A percentile compares a stretch with the other conserved stretches of the same genome.
Evolutionary conservation across 2,797 vertebrate species (phyloP).

Genomic region (Hemibagrus guttatus): DNA sequence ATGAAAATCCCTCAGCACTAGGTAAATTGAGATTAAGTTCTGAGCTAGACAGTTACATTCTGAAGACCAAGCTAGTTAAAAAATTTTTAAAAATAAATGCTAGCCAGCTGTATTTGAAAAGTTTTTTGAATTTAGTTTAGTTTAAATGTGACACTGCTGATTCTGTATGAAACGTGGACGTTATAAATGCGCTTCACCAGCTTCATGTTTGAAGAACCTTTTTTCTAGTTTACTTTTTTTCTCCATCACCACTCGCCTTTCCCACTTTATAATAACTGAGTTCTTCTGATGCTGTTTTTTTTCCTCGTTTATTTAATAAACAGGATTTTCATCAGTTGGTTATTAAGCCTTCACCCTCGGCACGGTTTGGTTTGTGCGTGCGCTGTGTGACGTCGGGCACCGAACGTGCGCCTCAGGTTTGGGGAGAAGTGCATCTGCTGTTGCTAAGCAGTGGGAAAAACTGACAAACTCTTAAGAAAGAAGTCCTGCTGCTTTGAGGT

Average conservation of each 20-base stretch:
- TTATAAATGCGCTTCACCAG: neutral
- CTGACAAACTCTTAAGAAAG: conserved; percentile 1
- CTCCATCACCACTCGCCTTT: neutral
- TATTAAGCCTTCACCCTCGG: neutral
- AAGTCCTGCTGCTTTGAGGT: conserved; percentile 22
- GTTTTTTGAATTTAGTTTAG: neutral
- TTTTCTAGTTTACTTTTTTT: neutral
- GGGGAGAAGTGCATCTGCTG: conserved; percentile 8
- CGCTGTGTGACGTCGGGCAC: neutral
- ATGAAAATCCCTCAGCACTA: too few species aligned
- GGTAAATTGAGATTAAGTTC: neutral
- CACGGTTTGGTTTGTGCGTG: neutral
- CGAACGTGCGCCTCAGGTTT: neutral
- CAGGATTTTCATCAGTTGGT: neutral
- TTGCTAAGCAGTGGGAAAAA: conserved; percentile 29
- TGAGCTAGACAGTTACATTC: neutral
- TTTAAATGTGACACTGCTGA: neutral
- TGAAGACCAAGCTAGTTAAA: neutral
- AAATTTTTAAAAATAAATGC: too few species aligned
- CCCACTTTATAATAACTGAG: neutral
- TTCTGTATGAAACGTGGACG: neutral
- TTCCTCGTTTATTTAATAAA: neutral
- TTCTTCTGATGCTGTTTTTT: neutral
- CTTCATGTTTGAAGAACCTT: neutral
- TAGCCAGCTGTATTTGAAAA: neutral